phyloP scores from a whole-genome alignment of 1,140 invertebrate genomes.

The Eriosoma lanigerum region DNA sequence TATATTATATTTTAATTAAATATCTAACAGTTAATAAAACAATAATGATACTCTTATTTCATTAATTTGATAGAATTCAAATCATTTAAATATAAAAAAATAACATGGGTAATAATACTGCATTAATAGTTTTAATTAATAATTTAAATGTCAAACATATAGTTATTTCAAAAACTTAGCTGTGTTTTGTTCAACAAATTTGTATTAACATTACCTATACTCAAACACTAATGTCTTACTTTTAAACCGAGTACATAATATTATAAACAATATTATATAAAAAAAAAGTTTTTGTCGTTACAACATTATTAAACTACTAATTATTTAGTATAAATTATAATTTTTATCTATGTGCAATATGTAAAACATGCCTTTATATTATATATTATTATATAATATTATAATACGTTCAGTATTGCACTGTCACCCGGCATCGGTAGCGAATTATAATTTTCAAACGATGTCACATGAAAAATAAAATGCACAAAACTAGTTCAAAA shows the following conservation, averaged over 20 bases:
- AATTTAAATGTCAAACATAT: too few species aligned
- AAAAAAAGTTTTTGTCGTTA: neutral
- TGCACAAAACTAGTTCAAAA: neutral
- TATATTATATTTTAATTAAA: constrained; percentile 13
- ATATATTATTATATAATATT: too few species aligned
- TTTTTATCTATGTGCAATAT: neutral
- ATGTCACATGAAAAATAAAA: neutral
- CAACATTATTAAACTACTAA: neutral
- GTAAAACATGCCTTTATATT: too few species aligned
- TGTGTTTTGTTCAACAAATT: neutral
- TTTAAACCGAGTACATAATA: neutral
- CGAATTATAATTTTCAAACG: neutral
- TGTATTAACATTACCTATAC: too few species aligned
- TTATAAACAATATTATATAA: too few species aligned
- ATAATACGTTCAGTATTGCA: neutral
- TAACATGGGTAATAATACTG: neutral
- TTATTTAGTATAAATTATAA: neutral
- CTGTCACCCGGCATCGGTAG: constrained; percentile 28
- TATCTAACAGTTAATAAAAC: neutral
- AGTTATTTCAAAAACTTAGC: neutral
- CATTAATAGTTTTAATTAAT: neutral
- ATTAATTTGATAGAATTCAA: neutral
- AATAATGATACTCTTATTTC: neutral
- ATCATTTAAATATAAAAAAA: neutral
- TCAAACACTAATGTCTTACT: neutral